Evolutionary conservation across 2,113 vertebrate genomes (phyloP).

Genomic region (Saimiri boliviensis): DNA sequence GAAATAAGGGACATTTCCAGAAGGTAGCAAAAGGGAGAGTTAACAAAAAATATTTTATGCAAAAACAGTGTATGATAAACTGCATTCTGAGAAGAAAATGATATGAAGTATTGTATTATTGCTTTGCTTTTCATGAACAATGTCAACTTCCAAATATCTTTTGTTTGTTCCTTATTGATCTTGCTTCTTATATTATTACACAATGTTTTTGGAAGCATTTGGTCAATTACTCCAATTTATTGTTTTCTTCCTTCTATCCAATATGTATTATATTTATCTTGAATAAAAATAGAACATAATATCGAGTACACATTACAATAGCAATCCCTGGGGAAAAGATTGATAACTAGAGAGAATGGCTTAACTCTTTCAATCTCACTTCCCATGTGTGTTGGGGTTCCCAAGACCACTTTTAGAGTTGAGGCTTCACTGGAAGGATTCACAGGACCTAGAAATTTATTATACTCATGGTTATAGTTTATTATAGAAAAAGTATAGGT

Average conservation of each 20-base stretch:
- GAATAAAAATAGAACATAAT: conserved; percentile 63
- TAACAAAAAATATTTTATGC: conserved; percentile 60
- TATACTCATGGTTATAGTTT: neutral
- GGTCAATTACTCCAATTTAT: conserved; percentile 55
- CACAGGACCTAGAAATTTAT: neutral
- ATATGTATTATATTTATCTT: conserved; percentile 51
- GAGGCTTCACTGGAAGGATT: neutral
- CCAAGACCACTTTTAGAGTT: neutral
- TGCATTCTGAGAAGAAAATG: conserved; percentile 5
- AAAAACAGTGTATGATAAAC: conserved; percentile 33
- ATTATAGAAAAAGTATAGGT: neutral
- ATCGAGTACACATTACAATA: neutral
- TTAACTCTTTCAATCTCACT: neutral
- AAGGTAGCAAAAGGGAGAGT: conserved; percentile 35
- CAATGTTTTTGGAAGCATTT: conserved; percentile 57
- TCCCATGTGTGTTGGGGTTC: fast-evolving
- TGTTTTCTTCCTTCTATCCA: conserved; percentile 16
- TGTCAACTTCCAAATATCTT: neutral
- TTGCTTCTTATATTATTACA: conserved; percentile 26
- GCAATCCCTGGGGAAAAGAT: conserved; percentile 43
- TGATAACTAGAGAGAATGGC: conserved; percentile 17
- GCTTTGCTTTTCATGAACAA: neutral
- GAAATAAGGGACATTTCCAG: neutral
- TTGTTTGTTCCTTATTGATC: conserved; percentile 32
- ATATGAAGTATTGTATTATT: conserved; percentile 51